Base-by-base conservation (phyloP, 2,113 vertebrate genomes). In the Neofelis nebulosa region DNA sequence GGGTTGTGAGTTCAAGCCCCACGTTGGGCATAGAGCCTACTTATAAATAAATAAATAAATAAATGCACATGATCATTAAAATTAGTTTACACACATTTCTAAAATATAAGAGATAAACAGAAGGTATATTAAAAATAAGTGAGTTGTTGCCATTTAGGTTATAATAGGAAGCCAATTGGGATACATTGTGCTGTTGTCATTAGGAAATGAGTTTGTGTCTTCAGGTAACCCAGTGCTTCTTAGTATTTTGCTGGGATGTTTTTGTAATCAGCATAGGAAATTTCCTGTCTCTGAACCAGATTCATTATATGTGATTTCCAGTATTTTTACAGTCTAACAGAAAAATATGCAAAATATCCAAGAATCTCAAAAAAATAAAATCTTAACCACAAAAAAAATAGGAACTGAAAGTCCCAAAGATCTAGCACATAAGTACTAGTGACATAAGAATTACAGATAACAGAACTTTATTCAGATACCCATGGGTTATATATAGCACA, bases 251-350 rank as follows among this genome's bases (percentile, higher is more conserved):
- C 63, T 91, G 85, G n/a, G n/a, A 88, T 93, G 19, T 63, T 93
- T 94, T 91, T 21, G 91, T 88, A 95, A 84, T 88, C 41, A 84
- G 3, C 52, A 5, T 87, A 57, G 27, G 31, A 38, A 61, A 38
- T n/a, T 96, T 31, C 19, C 16, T 92, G 2, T 71, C 71, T 81
- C 45, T 90, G 18, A 95, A 68, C 1, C 25, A 19, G 93, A 5
- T 73, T 96, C 6, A 87, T 95, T 76, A 65, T 87, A 21, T 90
- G 52, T 86, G 61, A 81, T 71, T 94, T 94, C 52, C 25, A 80
- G n/a, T 29, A 18, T 80, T 88, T 76, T 66, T 63, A 89, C 1
- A 50, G 4, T 65, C 5, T 31, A 94, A 84, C 6, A 95, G 45
- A 90, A 92, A 97, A 78, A 88, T 48, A n/a, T 74, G 25, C 11